Conservation (phyloP, 2,113 vertebrate genomes). For the Meriones unguiculatus region DNA sequence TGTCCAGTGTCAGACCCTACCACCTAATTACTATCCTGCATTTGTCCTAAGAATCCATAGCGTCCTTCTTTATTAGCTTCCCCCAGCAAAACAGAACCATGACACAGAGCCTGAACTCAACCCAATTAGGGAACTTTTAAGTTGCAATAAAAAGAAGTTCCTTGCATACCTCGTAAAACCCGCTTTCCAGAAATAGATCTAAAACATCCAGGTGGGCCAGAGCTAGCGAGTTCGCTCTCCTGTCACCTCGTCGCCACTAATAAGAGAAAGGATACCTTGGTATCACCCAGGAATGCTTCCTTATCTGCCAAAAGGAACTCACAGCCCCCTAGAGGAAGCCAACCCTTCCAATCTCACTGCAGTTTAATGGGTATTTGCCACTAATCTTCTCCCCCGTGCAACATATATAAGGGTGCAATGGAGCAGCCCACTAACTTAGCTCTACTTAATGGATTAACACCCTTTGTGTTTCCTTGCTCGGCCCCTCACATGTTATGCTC, state of each 20-base stretch:
- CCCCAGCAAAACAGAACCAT: conserved; percentile 73
- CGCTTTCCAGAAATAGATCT: conserved; percentile 77
- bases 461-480: neutral
- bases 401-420: neutral
- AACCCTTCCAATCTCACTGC: conserved; percentile 59
- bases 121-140: conserved; percentile 75
- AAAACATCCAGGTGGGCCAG: conserved; percentile 67
- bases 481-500: neutral
- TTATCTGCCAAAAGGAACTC: conserved; percentile 61
- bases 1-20: conserved; percentile 35
- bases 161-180: conserved; percentile 38
- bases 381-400: conserved; percentile 39
- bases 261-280: conserved; percentile 54
- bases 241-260: conserved; percentile 69
- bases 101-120: conserved; percentile 76
- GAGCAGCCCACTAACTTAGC: conserved; percentile 8
- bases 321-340: conserved; percentile 48
- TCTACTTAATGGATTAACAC: neutral
- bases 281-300: conserved; percentile 49
- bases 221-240: conserved; percentile 56
- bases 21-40: conserved; percentile 61
- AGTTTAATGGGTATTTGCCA: conserved; percentile 31
- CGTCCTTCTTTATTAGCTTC: conserved; percentile 66
- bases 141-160: conserved; percentile 63
- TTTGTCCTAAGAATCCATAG: conserved; percentile 55